Percentiles rank a stretch among this genome's conserved stretches.
Evolutionary conservation across 2,113 vertebrate species (phyloP).

Genomic region (Toxostoma redivivum): DNA sequence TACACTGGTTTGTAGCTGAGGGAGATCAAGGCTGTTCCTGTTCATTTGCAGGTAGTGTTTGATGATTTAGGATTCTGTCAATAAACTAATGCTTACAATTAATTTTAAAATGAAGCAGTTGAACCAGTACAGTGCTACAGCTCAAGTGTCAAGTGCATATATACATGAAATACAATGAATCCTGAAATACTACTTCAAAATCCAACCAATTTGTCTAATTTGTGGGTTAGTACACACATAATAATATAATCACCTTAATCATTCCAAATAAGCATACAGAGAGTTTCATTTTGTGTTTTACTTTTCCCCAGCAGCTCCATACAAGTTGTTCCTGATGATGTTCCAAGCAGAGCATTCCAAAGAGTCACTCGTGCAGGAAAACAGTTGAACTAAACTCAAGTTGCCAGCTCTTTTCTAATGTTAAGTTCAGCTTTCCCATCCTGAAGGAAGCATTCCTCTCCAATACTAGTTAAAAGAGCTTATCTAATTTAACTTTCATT

Average conservation of each 20-base stretch:
- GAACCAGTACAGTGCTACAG: background rate
- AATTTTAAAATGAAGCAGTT: background rate
- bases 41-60: background rate
- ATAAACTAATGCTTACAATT: constrained; percentile 24
- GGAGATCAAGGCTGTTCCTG: background rate
- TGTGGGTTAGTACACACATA: background rate
- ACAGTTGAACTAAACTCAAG: constrained; percentile 40
- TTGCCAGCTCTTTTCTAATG: constrained; percentile 25
- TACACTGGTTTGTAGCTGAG: background rate
- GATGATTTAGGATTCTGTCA: background rate
- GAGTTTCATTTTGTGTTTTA: background rate
- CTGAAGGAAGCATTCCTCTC: background rate
- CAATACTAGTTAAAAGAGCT: constrained; percentile 27
- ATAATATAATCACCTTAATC: background rate
- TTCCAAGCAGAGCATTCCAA: constrained; percentile 32
- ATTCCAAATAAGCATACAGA: background rate
- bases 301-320: background rate
- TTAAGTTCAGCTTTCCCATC: constrained; percentile 21
- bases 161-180: background rate
- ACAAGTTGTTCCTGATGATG: constrained; percentile 1
- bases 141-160: background rate
- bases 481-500: constrained; percentile 50
- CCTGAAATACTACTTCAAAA: background rate
- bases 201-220: background rate
- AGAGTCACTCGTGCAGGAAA: constrained; percentile 46